Base-by-base conservation (phyloP, 1,140 invertebrate genomes). In the Stegodyphus dumicola region DNA sequence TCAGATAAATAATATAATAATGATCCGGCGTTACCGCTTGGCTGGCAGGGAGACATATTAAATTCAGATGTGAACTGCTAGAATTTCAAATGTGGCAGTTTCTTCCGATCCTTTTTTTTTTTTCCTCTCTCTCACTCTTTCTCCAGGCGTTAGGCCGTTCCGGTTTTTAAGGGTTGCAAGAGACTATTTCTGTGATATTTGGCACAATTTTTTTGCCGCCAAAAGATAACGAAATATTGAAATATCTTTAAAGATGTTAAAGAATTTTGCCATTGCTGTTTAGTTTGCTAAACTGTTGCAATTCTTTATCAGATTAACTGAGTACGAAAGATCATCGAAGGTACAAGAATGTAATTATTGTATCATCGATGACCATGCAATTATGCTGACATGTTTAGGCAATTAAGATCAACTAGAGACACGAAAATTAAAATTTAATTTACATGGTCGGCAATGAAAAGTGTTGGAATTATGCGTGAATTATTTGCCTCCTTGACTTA, bases 1-100 rank as follows among this genome's bases (percentile, higher is more conserved):
- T 85, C 81, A 85, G 81, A 85, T 85, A 85, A 85, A 85, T 85
- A 85, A 85, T 85, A 85, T 85, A 85, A 85, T 85, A 77, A 85
- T 85, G 81, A 85, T 85, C 81, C 81, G 51, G 60, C 51, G 64
- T 84, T 84, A 76, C 81, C 73, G 81, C 81, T 76, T 66, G 65
- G 73, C 73, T 85, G 81, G 64, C 65, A 51, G 74, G 73, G 81
- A 77, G 81, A 85, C 81, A 85, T 85, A 85, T 85, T 85, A 85
- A 85, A 85, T 85, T 85, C 74, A 85, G 81, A 85, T 85, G 81
- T 85, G 81, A 85, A 77, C 81, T 85, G 81, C 74, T 85, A 77
- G 81, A 85, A 85, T 85, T 85, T 85, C 81, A 85, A 85, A 85
- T 85, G 81, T 76, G 64, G 81, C 74, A 77, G 81, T 85, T 85